Evolutionary conservation across 2,113 vertebrate species (phyloP).

Genomic region (Paramormyrops kingsleyae): DNA sequence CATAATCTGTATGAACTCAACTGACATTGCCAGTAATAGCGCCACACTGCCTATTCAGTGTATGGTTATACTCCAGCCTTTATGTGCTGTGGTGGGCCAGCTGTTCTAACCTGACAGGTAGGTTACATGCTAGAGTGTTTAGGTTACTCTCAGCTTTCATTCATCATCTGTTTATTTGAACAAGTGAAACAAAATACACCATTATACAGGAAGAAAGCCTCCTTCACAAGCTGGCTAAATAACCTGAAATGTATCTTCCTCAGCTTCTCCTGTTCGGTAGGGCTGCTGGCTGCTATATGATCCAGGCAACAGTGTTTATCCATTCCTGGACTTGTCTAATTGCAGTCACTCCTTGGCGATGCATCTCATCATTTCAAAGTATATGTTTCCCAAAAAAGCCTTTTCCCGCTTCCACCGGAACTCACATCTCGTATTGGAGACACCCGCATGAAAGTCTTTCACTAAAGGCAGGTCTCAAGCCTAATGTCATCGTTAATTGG

Average conservation of each 20-base stretch:
- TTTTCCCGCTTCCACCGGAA: not conserved
- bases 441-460: not conserved
- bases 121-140: not conserved
- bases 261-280: not conserved
- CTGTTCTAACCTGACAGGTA: not conserved
- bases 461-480: not conserved
- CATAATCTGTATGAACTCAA: not conserved
- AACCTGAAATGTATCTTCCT: not conserved
- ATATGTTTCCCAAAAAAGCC: not conserved
- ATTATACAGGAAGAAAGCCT: not conserved
- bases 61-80: not conserved
- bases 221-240: not conserved
- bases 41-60: not conserved
- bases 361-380: not conserved
- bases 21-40: not conserved
- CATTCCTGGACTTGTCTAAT: not conserved
- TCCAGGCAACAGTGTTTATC: not conserved
- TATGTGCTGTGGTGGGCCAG: not conserved
- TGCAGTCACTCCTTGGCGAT: not conserved
- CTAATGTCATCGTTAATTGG: not conserved
- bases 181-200: not conserved
- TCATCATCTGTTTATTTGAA: not conserved
- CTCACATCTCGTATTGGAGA: not conserved
- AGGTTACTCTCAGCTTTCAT: not conserved
- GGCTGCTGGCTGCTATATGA: not conserved